phyloP scores from a whole-genome alignment of 1,140 invertebrate genomes.

The Saccostrea cuccullata region DNA sequence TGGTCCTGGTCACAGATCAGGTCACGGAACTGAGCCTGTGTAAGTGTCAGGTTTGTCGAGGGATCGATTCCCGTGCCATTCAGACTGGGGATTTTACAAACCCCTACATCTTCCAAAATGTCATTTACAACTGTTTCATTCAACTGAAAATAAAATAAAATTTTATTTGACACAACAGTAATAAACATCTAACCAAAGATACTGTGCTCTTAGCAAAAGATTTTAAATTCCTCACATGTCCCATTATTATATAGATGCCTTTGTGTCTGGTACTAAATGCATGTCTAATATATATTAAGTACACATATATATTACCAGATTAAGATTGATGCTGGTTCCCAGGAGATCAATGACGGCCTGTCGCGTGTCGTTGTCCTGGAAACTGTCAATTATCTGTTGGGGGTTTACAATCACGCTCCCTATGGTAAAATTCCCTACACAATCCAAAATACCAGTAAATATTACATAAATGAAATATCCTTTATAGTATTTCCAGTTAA shows the following conservation, averaged over 20 bases:
- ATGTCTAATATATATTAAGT: too few species aligned
- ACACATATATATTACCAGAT: background rate
- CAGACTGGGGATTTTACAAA: slow-evolving; percentile 5
- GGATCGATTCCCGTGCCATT: background rate
- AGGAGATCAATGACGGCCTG: slow-evolving; percentile 19
- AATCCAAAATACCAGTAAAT: background rate
- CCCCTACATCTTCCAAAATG: slow-evolving; percentile 17
- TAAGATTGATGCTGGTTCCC: slow-evolving; percentile 2
- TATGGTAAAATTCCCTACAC: slow-evolving; percentile 23
- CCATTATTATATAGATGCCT: too few species aligned
- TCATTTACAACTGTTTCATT: slow-evolving; percentile 27
- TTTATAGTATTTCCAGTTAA: too few species aligned
- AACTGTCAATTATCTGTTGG: background rate
- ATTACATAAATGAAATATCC: background rate
- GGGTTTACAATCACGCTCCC: background rate
- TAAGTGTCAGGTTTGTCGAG: background rate
- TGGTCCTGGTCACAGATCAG: slow-evolving; percentile 38
- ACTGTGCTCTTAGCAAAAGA: too few species aligned
- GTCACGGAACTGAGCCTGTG: background rate
- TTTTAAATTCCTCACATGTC: too few species aligned
- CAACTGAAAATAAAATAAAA: slow-evolving; percentile 14
- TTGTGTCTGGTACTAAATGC: too few species aligned
- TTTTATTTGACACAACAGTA: too few species aligned
- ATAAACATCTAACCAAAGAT: too few species aligned
- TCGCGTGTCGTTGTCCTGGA: slow-evolving; percentile 25